Evolutionary conservation across 2,797 vertebrate genomes (phyloP), one percentile per base, ranked within the genome.

Genomic region (Erethizon dorsatum): DNA sequence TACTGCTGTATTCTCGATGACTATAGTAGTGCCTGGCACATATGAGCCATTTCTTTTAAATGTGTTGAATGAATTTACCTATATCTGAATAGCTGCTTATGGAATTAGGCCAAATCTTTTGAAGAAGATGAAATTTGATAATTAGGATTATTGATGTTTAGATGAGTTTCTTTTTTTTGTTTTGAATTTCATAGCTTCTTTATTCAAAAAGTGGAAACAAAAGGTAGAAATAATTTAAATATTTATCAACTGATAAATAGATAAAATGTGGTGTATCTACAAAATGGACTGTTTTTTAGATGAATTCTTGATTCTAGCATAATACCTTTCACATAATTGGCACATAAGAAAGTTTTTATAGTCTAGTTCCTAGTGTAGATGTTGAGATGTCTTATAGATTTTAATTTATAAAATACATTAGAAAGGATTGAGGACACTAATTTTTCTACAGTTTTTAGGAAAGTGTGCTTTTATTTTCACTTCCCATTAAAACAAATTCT

Each of bases 41-140:
- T 59, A 50, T 11, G 3, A 73, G 20, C 50, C 56, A 9, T 57
- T 90, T 79, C 15, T 78, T 18, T 78, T 52, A 50, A 77, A 78
- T 13, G 26, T 13, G 31, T 89, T 77, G 83, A 91, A 22, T 52
- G 18, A 79, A 84, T 13, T 4, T 28, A 28, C 20, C 17, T 79
- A 50, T 47, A 26, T 45, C 4, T 77, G 61, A n/a, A 71, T 45
- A 89, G 65, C 3, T 69, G 33, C 41, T 86, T 78, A 18, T 1
- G 87, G 2, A 86, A n/a, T 63, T 73, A 75, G 92, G n/a, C 18
- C 41, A 80, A 52, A 15, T 65, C 5, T 77, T 91, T 89, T 86
- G 88, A 96, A 37, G 45, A 90, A 45, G n/a, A 45, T 79, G 28
- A 77, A 71, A 63, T 71, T 93, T 91, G 85, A 73, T 80, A 88